phyloP scores from a whole-genome alignment of 2,797 vertebrate species.

The Sibirionetta formosa region DNA sequence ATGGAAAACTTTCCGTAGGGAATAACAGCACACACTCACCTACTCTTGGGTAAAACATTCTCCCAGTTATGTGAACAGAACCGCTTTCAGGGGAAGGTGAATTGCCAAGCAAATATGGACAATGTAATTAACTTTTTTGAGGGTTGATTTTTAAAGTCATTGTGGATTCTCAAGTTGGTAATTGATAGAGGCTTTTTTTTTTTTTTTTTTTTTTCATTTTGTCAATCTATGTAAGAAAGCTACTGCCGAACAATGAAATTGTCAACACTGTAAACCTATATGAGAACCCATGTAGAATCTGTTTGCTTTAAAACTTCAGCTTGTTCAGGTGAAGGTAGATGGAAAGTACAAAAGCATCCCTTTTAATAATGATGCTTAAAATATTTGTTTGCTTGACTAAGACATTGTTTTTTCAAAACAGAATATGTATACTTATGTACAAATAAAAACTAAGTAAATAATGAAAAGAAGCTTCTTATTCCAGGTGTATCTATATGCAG shows the following conservation, averaged over 20 bases:
- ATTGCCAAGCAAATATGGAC: not conserved
- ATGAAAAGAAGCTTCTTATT: not conserved
- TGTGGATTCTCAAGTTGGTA: not conserved
- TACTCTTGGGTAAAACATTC: not conserved
- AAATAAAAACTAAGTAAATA: not conserved
- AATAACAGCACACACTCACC: not conserved
- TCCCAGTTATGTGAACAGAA: rapidly evolving
- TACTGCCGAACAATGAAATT: not conserved
- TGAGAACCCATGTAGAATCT: not conserved
- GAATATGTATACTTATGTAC: not conserved
- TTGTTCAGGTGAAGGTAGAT: not conserved
- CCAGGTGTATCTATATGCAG: not conserved
- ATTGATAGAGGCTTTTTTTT: rapidly evolving
- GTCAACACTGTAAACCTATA: not conserved
- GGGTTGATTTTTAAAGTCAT: too few species aligned
- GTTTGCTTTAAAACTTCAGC: not conserved
- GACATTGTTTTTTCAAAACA: not conserved
- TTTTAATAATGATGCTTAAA: not conserved
- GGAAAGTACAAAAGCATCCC: not conserved
- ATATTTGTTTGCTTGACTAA: not conserved
- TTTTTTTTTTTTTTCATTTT: not conserved
- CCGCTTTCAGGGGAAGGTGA: not conserved
- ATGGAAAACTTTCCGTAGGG: not conserved
- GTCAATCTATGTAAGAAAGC: not conserved
- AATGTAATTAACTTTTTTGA: not conserved